Conservation (phyloP, 2,113 vertebrate genomes). For the Microtus richardsoni region DNA sequence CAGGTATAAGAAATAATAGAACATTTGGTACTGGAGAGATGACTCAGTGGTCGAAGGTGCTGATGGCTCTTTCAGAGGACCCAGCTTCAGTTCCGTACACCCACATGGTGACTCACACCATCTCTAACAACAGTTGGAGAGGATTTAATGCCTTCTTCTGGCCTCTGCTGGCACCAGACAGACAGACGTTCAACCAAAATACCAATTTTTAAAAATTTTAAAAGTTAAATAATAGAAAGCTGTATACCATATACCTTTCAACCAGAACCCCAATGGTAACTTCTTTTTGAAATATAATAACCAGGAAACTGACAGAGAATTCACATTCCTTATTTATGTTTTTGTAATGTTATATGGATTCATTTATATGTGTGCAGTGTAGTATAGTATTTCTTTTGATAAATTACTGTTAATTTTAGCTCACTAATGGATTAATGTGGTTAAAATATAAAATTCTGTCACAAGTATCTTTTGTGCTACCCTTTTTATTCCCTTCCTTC, state of each 20-base stretch:
- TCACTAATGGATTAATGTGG: background rate
- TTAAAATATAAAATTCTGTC: background rate
- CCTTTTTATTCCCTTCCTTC: background rate
- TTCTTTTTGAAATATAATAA: background rate
- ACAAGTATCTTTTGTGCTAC: background rate
- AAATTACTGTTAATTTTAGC: slow-evolving; percentile 21
- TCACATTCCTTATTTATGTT: background rate
- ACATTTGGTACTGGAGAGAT: background rate
- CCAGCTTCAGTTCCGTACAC: background rate
- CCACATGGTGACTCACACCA: background rate
- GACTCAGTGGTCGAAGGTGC: background rate
- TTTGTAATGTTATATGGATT: background rate
- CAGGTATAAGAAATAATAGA: background rate
- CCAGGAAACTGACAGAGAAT: background rate
- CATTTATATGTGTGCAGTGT: background rate
- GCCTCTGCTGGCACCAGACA: background rate
- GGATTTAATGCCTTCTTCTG: background rate
- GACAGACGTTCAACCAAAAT: background rate
- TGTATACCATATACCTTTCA: background rate
- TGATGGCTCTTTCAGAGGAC: background rate
- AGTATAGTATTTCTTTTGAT: background rate
- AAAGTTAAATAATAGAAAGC: background rate
- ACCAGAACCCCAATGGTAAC: background rate
- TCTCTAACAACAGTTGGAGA: background rate
- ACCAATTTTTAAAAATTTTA: background rate